Evolutionary conservation across 1,140 invertebrate species (phyloP).

Genomic region (Coelopa frigida): DNA sequence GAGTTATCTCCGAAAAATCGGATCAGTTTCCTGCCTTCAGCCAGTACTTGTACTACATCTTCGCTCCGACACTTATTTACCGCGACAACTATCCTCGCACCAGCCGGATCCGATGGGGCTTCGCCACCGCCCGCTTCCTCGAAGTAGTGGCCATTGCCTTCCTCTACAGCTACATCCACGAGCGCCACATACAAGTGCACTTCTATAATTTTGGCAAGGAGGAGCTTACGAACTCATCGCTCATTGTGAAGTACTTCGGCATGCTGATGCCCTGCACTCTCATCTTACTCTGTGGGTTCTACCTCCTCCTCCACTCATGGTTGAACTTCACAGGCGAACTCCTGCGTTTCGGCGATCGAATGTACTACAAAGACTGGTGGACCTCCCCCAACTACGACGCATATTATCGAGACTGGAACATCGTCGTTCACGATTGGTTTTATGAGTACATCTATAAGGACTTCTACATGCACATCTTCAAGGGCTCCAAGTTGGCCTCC

Average conservation of each 20-base stretch:
- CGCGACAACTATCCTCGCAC: constrained; percentile 78
- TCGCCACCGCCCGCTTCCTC: constrained; percentile 60
- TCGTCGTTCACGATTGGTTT: constrained; percentile 90
- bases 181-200: constrained; percentile 62
- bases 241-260: constrained; percentile 62
- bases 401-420: constrained; percentile 91
- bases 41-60: constrained; percentile 78
- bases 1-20: constrained; percentile 46
- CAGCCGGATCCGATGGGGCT: constrained; percentile 62
- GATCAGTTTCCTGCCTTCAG: constrained; percentile 60
- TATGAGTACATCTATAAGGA: constrained; percentile 89
- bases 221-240: constrained; percentile 51
- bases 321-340: constrained; percentile 84
- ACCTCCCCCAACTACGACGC: constrained; percentile 69
- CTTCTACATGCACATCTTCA: constrained; percentile 53
- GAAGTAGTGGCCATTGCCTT: constrained; percentile 73
- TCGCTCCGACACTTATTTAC: constrained; percentile 82
- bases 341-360: constrained; percentile 74
- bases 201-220: constrained; percentile 58
- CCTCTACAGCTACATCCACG: constrained; percentile 71
- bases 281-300: constrained; percentile 71
- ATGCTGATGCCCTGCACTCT: constrained; percentile 68
- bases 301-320: constrained; percentile 80
- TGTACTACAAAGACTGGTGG: constrained; percentile 96
- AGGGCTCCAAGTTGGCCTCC: constrained; percentile 49